Conservation (phyloP, 2,113 vertebrate genomes). For the Artemisiospiza belli region DNA sequence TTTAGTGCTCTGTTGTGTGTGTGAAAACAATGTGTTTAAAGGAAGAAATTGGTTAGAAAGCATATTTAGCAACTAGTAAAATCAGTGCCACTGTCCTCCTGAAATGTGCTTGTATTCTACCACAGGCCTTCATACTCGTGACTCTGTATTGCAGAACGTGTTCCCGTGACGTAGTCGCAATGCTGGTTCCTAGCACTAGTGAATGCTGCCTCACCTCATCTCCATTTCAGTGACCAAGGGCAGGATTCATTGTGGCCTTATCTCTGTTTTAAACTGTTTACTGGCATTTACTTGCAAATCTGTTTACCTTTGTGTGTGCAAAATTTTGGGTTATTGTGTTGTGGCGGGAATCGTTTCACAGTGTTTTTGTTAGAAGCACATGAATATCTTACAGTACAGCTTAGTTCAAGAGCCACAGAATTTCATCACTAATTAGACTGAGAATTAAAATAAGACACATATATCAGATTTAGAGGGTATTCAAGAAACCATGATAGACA, state of each 20-base stretch:
- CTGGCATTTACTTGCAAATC: conserved; percentile 65
- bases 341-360: conserved; percentile 32
- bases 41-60: conserved; percentile 41
- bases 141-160: neutral
- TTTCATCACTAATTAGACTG: conserved; percentile 33
- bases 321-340: conserved; percentile 22
- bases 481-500: conserved; percentile 7
- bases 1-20: conserved; percentile 1
- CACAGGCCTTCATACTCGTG: conserved; percentile 35
- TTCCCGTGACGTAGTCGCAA: neutral
- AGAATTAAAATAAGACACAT: conserved; percentile 23
- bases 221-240: conserved; percentile 70
- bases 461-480: conserved; percentile 5
- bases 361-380: conserved; percentile 46
- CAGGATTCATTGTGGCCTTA: conserved; percentile 83
- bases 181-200: conserved; percentile 41
- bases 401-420: conserved; percentile 47
- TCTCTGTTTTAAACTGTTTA: conserved; percentile 73
- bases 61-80: neutral
- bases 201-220: conserved; percentile 69
- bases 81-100: conserved; percentile 27
- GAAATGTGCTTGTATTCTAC: conserved; percentile 23
- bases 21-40: conserved; percentile 18
- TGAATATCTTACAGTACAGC: conserved; percentile 8
- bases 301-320: conserved; percentile 59